Conservation (phyloP, 1,140 invertebrate genomes). For the Orius laevigatus region DNA sequence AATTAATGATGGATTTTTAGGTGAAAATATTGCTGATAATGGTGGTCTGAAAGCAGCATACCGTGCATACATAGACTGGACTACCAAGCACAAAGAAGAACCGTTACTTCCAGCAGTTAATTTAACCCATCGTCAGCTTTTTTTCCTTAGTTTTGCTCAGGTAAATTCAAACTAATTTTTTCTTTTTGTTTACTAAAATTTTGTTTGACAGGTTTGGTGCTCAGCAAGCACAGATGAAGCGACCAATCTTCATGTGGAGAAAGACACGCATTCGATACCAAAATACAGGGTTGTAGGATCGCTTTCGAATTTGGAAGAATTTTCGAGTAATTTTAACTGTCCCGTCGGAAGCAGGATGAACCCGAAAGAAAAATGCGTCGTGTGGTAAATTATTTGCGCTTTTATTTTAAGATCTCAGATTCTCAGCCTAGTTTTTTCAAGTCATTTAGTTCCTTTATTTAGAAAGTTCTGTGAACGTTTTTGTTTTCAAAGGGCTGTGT, state of each 20-base stretch:
- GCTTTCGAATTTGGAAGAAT: slow-evolving; percentile 75
- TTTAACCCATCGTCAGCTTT: slow-evolving; percentile 72
- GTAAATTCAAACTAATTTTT: slow-evolving; percentile 28
- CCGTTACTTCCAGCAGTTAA: slow-evolving; percentile 60
- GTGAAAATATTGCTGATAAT: slow-evolving; percentile 89
- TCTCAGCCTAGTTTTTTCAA: slow-evolving; percentile 4
- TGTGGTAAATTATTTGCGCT: slow-evolving; percentile 64
- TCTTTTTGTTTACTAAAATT: slow-evolving; percentile 6
- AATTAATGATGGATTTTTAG: slow-evolving; percentile 26
- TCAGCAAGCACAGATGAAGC: slow-evolving; percentile 63
- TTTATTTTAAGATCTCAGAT: not conserved
- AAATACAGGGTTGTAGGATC: slow-evolving; percentile 75
- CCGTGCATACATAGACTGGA: slow-evolving; percentile 61
- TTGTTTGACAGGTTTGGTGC: slow-evolving; percentile 60
- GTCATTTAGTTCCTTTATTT: not conserved
- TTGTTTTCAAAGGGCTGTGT: no score
- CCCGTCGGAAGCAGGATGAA: slow-evolving; percentile 66
- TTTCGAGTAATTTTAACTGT: slow-evolving; percentile 73
- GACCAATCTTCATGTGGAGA: slow-evolving; percentile 62
- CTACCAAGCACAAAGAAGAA: slow-evolving; percentile 29
- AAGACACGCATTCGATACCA: slow-evolving; percentile 66
- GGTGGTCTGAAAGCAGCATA: slow-evolving; percentile 82
- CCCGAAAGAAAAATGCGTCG: slow-evolving; percentile 73
- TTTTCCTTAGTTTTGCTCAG: slow-evolving; percentile 86
- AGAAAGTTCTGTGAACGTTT: not conserved